Percentiles rank a stretch among this genome's conserved stretches.
Evolutionary conservation across 2,113 vertebrate genomes (phyloP).

Genomic region (Heteronetta atricapilla): DNA sequence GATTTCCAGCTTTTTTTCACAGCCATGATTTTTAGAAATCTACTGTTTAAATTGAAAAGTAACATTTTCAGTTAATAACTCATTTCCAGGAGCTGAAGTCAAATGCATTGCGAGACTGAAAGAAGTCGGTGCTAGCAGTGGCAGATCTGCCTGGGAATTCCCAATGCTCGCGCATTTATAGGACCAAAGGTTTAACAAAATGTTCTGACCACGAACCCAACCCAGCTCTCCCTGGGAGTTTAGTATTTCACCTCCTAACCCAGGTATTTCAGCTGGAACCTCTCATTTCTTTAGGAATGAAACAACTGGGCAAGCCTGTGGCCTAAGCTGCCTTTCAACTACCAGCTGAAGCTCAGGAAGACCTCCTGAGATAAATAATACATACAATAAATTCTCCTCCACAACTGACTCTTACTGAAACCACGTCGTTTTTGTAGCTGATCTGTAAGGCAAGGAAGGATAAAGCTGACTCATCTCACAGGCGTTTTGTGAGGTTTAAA

Average conservation of each 20-base stretch:
- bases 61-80: background rate
- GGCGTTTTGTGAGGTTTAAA: background rate
- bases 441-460: background rate
- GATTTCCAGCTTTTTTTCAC: background rate
- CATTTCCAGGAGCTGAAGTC: background rate
- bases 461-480: background rate
- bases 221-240: background rate
- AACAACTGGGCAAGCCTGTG: background rate
- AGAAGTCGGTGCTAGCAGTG: background rate
- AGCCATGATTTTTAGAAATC: background rate
- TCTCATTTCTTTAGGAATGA: background rate
- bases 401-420: background rate
- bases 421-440: background rate
- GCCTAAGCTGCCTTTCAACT: background rate
- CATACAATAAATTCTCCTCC: background rate
- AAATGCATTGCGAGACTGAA: rapidly evolving
- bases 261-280: background rate
- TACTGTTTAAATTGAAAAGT: background rate
- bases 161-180: background rate
- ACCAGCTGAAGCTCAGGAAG: background rate
- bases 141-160: background rate
- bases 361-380: background rate
- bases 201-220: background rate
- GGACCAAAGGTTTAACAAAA: background rate
- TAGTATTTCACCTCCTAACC: background rate